phyloP scores from a whole-genome alignment of 2,888 invertebrate genomes.

The Chydorus sphaericus region DNA sequence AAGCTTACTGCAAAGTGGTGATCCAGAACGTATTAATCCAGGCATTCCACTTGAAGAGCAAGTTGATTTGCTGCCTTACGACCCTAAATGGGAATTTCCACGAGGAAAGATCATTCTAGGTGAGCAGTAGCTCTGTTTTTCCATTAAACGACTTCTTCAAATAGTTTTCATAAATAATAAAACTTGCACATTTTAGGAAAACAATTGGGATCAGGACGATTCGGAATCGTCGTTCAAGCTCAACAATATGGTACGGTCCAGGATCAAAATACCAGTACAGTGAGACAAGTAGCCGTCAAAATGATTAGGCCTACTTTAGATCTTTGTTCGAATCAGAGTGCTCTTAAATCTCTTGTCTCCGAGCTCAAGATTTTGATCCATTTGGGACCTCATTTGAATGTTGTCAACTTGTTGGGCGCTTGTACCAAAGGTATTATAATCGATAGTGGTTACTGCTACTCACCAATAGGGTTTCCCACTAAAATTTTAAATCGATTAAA shows the following conservation, averaged over 20 bases:
- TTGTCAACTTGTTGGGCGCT: slow-evolving; percentile 86
- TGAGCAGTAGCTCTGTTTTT: not conserved
- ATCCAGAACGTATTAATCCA: too few species aligned
- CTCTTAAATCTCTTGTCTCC: slow-evolving; percentile 73
- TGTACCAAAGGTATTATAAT: slow-evolving; percentile 86
- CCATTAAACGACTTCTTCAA: too few species aligned
- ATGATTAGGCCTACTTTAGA: slow-evolving; percentile 82
- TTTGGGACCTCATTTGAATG: slow-evolving; percentile 83
- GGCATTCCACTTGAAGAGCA: too few species aligned
- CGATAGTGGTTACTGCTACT: slow-evolving; percentile 72
- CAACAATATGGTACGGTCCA: slow-evolving; percentile 26
- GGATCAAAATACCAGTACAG: slow-evolving; percentile 26
- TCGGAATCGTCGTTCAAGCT: not conserved
- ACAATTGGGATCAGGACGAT: not conserved
- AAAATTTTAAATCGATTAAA: too few species aligned
- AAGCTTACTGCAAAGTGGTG: too few species aligned
- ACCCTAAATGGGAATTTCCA: not conserved
- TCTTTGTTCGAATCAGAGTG: slow-evolving; percentile 68
- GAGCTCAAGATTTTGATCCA: slow-evolving; percentile 94
- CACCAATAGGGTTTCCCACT: too few species aligned
- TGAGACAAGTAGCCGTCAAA: slow-evolving; percentile 85
- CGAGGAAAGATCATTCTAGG: not conserved
- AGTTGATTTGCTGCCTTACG: slow-evolving; percentile 5
- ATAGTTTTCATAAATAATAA: not conserved
- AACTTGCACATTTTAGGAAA: too few species aligned